Evolutionary conservation across 2,888 invertebrate genomes (phyloP).

Genomic region (Mimumesa dahlbomi): DNA sequence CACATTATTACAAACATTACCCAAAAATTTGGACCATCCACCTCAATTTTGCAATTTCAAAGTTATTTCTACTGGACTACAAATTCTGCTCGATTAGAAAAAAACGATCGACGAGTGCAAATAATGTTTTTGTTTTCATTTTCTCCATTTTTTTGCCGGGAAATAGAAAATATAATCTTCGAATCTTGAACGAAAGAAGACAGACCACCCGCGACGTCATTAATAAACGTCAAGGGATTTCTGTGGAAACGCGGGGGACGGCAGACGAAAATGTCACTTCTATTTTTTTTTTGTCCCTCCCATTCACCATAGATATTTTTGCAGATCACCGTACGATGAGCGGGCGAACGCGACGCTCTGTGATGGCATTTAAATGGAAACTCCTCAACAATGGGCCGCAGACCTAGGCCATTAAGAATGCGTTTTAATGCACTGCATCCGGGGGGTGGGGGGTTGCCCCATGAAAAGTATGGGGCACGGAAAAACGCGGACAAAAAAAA

Average conservation of each 20-base stretch:
- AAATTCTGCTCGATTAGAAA: too few relatives aligned
- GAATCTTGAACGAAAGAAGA: too few relatives aligned
- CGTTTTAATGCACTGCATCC: slow-evolving; percentile 65
- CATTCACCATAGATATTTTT: slow-evolving; percentile 29
- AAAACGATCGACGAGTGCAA: too few relatives aligned
- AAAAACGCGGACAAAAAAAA: slow-evolving; percentile 17
- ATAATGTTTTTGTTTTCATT: too few relatives aligned
- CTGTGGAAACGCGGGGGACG: background rate
- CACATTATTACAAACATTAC: too few relatives aligned
- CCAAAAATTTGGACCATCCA: too few relatives aligned
- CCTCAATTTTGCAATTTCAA: too few relatives aligned
- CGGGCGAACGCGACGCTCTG: background rate
- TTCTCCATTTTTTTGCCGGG: too few relatives aligned
- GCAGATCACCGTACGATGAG: slow-evolving; percentile 49
- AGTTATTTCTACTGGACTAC: too few relatives aligned
- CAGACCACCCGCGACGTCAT: background rate
- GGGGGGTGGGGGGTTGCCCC: slow-evolving; percentile 3
- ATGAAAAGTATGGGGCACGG: slow-evolving; percentile 31
- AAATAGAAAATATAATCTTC: too few relatives aligned
- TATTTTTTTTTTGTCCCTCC: background rate
- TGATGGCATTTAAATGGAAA: slow-evolving; percentile 54
- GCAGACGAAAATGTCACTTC: background rate
- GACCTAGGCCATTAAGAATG: slow-evolving; percentile 53
- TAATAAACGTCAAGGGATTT: background rate
- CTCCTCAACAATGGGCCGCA: slow-evolving; percentile 48